These are phyloP conservation scores for Anhinga rufa DNA, from an alignment of 2,113 vertebrate species.

Conservation along the genomic window DNA sequence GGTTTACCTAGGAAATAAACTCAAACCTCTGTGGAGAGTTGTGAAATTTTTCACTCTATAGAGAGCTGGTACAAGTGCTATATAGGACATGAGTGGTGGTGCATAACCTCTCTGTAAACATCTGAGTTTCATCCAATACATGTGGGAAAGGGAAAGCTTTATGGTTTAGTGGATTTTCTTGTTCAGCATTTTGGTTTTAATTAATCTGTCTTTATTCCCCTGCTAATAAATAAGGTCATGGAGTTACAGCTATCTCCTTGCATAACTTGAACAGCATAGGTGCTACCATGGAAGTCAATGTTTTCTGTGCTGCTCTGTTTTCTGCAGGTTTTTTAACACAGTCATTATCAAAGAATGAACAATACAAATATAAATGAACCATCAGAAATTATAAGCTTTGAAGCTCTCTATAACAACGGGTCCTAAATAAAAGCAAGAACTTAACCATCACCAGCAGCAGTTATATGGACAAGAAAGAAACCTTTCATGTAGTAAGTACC, in stretches of 20 bases:
- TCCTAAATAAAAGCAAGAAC: neutral
- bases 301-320: neutral
- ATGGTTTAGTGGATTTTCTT: neutral
- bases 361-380: conserved; percentile 3
- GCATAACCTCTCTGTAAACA: neutral
- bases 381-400: conserved; percentile 16
- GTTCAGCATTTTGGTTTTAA: neutral
- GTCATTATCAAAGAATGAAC: neutral
- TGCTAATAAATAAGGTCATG: neutral
- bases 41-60: neutral
- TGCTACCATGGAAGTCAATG: neutral
- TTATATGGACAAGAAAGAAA: conserved; percentile 8
- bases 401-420: neutral
- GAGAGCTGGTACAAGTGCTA: neutral
- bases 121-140: neutral
- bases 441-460: neutral
- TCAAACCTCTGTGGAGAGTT: neutral
- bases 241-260: neutral
- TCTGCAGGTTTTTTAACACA: neutral
- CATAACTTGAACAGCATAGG: neutral
- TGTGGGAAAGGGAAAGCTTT: neutral
- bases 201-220: neutral
- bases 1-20: neutral
- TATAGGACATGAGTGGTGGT: neutral
- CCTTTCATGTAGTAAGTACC: conserved; percentile 15